Evolutionary conservation across 2,888 invertebrate species (phyloP).

Genomic region (Lutraria lutraria): DNA sequence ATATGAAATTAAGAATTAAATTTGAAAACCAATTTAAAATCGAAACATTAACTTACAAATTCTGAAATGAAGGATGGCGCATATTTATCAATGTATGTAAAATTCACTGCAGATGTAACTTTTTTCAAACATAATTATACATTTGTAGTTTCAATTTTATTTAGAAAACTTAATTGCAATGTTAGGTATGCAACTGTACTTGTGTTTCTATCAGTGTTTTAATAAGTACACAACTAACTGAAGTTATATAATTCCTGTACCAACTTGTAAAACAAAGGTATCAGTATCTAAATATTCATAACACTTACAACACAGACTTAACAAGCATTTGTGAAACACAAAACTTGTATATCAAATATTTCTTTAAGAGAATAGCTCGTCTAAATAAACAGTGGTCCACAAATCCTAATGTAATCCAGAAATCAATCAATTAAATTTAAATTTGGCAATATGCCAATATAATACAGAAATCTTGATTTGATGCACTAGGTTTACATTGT

Average conservation of each 20-base stretch:
- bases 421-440: constrained; percentile 46
- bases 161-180: too few relatives aligned
- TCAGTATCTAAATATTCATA: neutral
- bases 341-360: neutral
- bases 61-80: too few relatives aligned
- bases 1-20: too few relatives aligned
- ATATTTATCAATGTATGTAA: too few relatives aligned
- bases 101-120: too few relatives aligned
- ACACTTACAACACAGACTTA: neutral
- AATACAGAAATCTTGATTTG: constrained; percentile 25
- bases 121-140: too few relatives aligned
- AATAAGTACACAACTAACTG: neutral
- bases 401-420: constrained; percentile 26
- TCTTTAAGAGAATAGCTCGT: constrained; percentile 17
- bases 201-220: neutral
- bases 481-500: neutral
- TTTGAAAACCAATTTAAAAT: too few relatives aligned
- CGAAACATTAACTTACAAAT: too few relatives aligned
- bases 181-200: neutral
- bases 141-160: too few relatives aligned
- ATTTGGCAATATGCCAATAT: constrained; percentile 46
- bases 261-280: neutral
- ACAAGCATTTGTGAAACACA: constrained; percentile 6
- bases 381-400: constrained; percentile 44
- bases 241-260: neutral